phyloP scores from a whole-genome alignment of 2,113 vertebrate species.

The Catharus fuscescens region DNA sequence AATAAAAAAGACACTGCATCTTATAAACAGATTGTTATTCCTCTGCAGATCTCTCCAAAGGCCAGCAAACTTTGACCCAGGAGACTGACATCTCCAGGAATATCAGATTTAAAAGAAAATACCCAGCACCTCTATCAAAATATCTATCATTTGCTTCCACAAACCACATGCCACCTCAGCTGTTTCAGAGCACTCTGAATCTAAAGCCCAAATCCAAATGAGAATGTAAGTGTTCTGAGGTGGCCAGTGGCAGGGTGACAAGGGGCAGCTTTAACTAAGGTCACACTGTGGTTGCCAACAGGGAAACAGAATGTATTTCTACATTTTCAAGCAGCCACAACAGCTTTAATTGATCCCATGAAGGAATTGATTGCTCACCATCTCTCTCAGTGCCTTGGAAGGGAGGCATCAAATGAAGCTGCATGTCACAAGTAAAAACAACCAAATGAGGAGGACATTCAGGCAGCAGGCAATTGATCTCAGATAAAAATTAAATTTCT shows the following conservation, averaged over 20 bases:
- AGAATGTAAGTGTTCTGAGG: background rate
- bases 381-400: background rate
- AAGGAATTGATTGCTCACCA: accelerated
- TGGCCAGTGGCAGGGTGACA: background rate
- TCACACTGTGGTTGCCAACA: background rate
- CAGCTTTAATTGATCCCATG: background rate
- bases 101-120: background rate
- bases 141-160: background rate
- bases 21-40: background rate
- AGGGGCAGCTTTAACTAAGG: background rate
- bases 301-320: background rate
- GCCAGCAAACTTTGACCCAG: background rate
- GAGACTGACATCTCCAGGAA: background rate
- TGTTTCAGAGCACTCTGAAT: background rate
- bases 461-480: background rate
- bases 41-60: background rate
- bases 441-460: background rate
- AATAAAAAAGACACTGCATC: background rate
- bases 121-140: background rate
- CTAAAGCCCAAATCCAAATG: background rate
- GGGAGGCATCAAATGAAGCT: background rate
- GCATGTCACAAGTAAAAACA: background rate
- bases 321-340: background rate
- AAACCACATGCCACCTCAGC: background rate
- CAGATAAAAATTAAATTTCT: background rate